Evolutionary conservation across 2,113 vertebrate genomes (phyloP).

Genomic region (Centropus unirufus): DNA sequence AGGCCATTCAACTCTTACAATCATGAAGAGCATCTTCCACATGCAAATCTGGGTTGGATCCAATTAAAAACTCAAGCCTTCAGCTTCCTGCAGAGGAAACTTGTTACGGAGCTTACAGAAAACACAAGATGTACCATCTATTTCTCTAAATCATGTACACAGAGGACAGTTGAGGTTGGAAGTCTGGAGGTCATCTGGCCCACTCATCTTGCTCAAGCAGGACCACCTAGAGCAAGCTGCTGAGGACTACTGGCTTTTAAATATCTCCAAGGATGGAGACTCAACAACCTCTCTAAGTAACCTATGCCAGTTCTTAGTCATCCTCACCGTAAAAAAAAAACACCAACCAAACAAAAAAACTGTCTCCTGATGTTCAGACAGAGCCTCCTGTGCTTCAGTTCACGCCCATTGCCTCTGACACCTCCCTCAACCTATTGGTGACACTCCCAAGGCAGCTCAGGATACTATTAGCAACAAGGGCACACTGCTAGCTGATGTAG

Average conservation of each 20-base stretch:
- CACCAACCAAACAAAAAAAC: no score
- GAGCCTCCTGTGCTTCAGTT: neutral
- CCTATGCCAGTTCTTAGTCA: neutral
- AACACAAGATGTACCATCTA: fast-evolving
- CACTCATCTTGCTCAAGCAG: neutral
- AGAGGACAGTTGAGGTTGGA: neutral
- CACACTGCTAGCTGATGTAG: fast-evolving
- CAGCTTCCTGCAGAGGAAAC: neutral
- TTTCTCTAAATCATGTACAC: neutral
- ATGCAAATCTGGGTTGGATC: neutral
- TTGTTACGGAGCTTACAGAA: neutral
- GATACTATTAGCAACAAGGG: fast-evolving
- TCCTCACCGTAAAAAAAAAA: neutral
- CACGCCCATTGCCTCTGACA: neutral
- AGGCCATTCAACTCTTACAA: neutral
- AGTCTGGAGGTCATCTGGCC: neutral
- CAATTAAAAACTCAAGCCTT: neutral
- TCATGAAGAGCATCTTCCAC: neutral
- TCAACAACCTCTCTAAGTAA: neutral
- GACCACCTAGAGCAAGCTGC: neutral
- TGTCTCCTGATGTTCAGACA: neutral
- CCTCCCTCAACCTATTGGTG: neutral
- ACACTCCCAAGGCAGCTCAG: neutral
- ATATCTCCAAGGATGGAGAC: neutral
- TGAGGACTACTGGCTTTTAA: neutral